A percentile compares a stretch with the other conserved stretches of the same genome.
Conservation (phyloP, 2,888 invertebrate species). For the Tetramorium bicarinatum region DNA sequence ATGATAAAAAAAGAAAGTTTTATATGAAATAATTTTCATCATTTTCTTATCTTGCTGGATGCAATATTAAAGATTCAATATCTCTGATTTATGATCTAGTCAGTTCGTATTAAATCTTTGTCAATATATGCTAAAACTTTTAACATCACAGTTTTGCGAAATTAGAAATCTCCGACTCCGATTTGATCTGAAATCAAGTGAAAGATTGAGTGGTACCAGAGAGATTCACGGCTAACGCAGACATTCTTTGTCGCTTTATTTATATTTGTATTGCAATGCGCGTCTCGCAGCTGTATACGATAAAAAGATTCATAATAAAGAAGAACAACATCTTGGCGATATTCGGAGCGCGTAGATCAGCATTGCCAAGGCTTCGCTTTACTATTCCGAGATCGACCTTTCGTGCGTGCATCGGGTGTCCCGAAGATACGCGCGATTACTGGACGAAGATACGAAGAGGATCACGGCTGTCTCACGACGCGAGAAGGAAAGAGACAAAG, state of each 20-base stretch:
- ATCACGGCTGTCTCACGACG: conserved; percentile 44
- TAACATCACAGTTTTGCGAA: background rate
- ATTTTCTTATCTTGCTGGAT: background rate
- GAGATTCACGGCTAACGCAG: background rate
- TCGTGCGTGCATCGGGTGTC: conserved; percentile 50
- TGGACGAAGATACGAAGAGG: conserved; percentile 12
- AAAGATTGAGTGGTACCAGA: background rate
- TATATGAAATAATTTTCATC: background rate
- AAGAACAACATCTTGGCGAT: conserved; percentile 50
- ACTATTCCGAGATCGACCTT: conserved; percentile 77
- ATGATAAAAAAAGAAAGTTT: background rate
- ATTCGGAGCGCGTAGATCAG: conserved; percentile 68
- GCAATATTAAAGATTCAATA: background rate
- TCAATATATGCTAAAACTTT: background rate
- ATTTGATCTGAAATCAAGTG: background rate
- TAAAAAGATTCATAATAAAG: conserved; percentile 61
- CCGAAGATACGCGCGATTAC: conserved; percentile 3
- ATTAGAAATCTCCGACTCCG: background rate
- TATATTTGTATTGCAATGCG: background rate
- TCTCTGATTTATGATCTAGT: conserved; percentile 3
- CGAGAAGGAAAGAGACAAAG: conserved; percentile 76
- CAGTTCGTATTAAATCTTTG: background rate
- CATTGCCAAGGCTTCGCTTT: conserved; percentile 74
- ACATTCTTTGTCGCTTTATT: background rate
- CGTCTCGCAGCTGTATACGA: background rate